These are phyloP conservation scores for Platyscapa corneri DNA, from an alignment of 1,140 invertebrate species.

Conservation along the genomic window DNA sequence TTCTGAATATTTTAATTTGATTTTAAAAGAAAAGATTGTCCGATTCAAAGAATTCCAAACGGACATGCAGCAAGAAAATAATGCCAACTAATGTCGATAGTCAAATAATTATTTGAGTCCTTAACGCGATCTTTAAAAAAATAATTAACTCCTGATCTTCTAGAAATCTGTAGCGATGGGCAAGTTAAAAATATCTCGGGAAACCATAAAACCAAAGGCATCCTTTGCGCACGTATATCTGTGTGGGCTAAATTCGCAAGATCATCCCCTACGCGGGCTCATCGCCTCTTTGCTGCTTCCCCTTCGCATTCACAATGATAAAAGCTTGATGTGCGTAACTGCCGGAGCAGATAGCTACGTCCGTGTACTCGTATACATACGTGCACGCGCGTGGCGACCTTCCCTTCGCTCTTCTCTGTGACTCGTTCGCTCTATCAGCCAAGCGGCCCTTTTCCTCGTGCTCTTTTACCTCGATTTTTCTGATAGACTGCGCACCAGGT, in stretches of 20 bases:
- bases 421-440: not conserved
- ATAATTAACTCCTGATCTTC: too few species aligned
- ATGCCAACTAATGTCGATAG: not conserved
- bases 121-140: not conserved
- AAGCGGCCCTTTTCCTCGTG: not conserved
- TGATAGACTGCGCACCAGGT: conserved; percentile 48
- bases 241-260: not conserved
- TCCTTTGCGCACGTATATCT: not conserved
- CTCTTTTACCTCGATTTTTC: conserved; percentile 52
- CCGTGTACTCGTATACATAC: not conserved
- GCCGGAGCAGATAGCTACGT: not conserved
- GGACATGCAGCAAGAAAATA: too few species aligned
- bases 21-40: too few species aligned
- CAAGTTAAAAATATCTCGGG: not conserved
- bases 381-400: not conserved
- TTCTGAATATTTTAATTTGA: too few species aligned
- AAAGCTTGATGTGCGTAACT: not conserved
- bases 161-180: too few species aligned
- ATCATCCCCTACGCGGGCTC: not conserved
- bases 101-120: not conserved
- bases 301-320: not conserved
- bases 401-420: not conserved
- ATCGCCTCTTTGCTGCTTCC: not conserved
- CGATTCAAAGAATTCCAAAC: too few species aligned
- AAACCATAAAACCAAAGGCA: too few species aligned